Conservation (phyloP, 1,140 invertebrate species). For the Lerema accius region DNA sequence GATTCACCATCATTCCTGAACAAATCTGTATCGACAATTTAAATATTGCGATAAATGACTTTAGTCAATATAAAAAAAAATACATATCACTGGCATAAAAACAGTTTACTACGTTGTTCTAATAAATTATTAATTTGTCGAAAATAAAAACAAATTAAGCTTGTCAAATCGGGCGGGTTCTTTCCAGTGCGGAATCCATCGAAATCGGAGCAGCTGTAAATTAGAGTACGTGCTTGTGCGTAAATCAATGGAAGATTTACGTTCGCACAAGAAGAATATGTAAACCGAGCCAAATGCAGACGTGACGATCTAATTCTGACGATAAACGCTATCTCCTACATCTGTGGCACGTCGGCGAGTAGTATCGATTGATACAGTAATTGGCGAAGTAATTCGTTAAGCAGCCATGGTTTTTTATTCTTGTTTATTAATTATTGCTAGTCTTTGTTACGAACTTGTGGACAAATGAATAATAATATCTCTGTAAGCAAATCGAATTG, state of each 20-base stretch:
- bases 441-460: too few species aligned
- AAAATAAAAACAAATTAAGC: background rate
- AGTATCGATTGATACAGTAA: background rate
- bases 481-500: too few species aligned
- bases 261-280: conserved; percentile 51
- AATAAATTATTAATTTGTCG: too few species aligned
- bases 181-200: conserved; percentile 4
- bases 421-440: background rate
- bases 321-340: conserved; percentile 31
- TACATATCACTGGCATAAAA: too few species aligned
- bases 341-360: conserved; percentile 25
- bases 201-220: conserved; percentile 63
- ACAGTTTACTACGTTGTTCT: too few species aligned
- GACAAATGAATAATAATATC: too few species aligned
- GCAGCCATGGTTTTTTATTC: background rate
- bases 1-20: too few species aligned
- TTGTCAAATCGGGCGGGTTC: conserved; percentile 35
- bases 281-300: conserved; percentile 50
- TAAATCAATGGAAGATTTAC: conserved; percentile 75
- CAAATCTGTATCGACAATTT: too few species aligned
- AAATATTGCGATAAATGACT: too few species aligned
- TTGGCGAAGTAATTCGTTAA: background rate
- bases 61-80: too few species aligned
- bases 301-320: conserved; percentile 49
- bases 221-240: conserved; percentile 57